These are phyloP conservation scores for Athalia cordata DNA, from an alignment of 2,888 invertebrate species.

Conservation along the genomic window DNA sequence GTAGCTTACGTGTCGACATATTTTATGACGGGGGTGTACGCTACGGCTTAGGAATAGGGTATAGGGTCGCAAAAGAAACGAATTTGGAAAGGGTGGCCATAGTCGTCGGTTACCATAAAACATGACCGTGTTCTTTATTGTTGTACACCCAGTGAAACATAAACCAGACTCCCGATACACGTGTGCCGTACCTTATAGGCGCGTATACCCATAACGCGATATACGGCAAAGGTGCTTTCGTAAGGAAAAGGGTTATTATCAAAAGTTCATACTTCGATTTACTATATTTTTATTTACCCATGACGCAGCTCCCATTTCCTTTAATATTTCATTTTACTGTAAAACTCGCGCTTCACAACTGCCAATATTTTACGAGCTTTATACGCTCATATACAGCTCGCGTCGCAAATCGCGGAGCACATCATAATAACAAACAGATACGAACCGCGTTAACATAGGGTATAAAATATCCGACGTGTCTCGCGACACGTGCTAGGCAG, in stretches of 20 bases:
- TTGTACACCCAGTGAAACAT: conserved; percentile 28
- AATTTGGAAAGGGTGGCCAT: conserved; percentile 23
- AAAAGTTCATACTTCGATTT: conserved; percentile 25
- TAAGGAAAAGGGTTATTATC: conserved; percentile 31
- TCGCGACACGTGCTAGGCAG: too few species aligned
- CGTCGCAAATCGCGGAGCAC: too few species aligned
- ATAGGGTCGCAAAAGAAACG: conserved; percentile 20
- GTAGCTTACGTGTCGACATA: conserved; percentile 54
- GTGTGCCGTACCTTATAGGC: neutral
- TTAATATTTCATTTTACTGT: conserved; percentile 9
- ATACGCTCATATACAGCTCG: neutral
- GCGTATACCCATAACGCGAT: neutral
- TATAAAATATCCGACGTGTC: too few species aligned
- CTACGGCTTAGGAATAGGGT: neutral
- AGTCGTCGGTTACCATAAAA: conserved; percentile 15
- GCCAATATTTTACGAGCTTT: conserved; percentile 1
- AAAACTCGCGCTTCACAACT: neutral
- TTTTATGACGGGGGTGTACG: conserved; percentile 36
- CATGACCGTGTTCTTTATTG: conserved; percentile 12
- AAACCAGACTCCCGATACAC: conserved; percentile 6
- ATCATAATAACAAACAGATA: too few species aligned
- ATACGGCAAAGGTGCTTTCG: too few species aligned
- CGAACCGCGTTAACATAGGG: too few species aligned
- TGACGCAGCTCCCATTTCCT: neutral
- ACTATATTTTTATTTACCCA: conserved; percentile 14